Base-by-base conservation (phyloP, 2,113 vertebrate species). In the Poeciliopsis prolifica region DNA sequence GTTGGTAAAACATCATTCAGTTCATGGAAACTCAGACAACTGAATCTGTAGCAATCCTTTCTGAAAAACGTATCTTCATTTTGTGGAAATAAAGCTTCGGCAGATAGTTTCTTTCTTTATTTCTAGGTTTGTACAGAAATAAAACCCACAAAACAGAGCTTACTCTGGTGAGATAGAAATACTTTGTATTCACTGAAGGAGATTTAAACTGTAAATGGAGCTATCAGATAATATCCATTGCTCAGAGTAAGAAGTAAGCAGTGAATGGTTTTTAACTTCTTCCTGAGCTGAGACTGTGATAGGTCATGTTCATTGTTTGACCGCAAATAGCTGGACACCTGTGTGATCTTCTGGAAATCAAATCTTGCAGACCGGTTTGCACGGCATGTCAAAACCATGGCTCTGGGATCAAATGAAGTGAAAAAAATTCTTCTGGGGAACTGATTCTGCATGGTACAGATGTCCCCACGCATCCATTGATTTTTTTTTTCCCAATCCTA, bases 351-450 rank as follows among this genome's bases (percentile, higher is more conserved):
- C 54, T 69, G 30, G 68, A 37, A 74, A 88, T 87, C 87, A 91
- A 87, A 90, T 79, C 77, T 79, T 11, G 61, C 10, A 68, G 71
- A 79, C 61, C 74, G 54, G 70, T 63, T 86, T 60, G 66, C 75
- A 79, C 81, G 70, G 73, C 68, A 69, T 31, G 3, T 71, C 77
- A 44, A 58, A 13, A 48, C 63, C 60, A 72, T 8, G 77, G 42
- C 84, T 78, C 68, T 37, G 72, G 82, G 85, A 88, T 93, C 84
- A 92, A 87, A 90, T 84, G 78, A 83, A 80, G 77, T 48, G 88
- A 65, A 79, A 72, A 4, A 86, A 73, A 80, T 65, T 75, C 80
- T 83, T 81, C 79, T 37, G 73, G 77, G 88, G 80, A 68, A 73
- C 80, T 60, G 80, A 76, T 75, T 75, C 60, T 68, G 70, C 69